Base-by-base conservation (phyloP, 2,113 vertebrate species). In the Martes martes region DNA sequence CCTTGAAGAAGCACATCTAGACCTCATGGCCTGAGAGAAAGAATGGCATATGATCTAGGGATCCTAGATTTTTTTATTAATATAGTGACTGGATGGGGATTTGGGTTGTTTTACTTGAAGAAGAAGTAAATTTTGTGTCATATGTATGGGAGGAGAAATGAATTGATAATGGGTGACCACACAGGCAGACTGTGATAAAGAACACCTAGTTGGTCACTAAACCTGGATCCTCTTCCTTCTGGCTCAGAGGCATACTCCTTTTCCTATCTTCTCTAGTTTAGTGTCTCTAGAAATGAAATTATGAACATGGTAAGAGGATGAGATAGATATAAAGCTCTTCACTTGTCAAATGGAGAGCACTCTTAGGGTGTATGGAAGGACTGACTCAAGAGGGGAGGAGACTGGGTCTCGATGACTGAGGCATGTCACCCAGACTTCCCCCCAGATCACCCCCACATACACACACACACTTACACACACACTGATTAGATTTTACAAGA, bases 371-470 rank as follows among this genome's bases (percentile, higher is more conserved):
- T 26, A 42, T 26, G 39, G n/a, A 93, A 79, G 11, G n/a, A 39
- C 26, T 65, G 45, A 50, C 33, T n/a, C 4, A 33, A 13, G 13
- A 47, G 16, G 33, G 15, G 65, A 19, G 10, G 7, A 89, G 15
- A 1, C 4, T 50, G 10, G 5, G 36, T n/a, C 52, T n/a, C 42
- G 45, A 55, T 24, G 50, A 61, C 13, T 45, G 65, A 71, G 85
- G 11, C 13, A 45, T 2, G 31, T 5, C 16, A 31, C 59, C 5
- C 39, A 50, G 50, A 50, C 28, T 42, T 50, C 0, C 21, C 26
- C 39, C 21, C 39, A 71, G 4, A 61, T 19, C 33, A 26, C 11
- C 4, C 11, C 4, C 6, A 0, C 78, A 1, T 9, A n/a, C 11
- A 23, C 19, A 31, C 39, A 52, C 50, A 52, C 50, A 16, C 50